phyloP scores from a whole-genome alignment of 2,797 vertebrate genomes.

The Alfaro cultratus region DNA sequence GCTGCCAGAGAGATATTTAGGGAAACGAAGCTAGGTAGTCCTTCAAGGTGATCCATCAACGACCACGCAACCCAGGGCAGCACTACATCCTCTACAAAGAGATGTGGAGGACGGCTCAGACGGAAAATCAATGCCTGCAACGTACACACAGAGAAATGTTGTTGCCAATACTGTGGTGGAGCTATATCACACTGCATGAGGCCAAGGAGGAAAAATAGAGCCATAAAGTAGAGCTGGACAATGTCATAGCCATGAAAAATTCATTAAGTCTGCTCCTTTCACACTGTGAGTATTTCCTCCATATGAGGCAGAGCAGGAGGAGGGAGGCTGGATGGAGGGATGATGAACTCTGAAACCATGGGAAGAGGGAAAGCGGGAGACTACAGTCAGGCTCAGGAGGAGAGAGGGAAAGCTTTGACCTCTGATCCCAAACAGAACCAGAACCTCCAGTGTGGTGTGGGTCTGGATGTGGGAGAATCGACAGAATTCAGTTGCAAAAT shows the following conservation, averaged over 20 bases:
- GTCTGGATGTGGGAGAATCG: not conserved
- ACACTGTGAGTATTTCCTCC: constrained; percentile 23
- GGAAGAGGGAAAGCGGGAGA: not conserved
- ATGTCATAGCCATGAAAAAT: constrained; percentile 49
- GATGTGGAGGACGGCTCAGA: constrained; percentile 37
- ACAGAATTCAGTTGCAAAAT: not conserved
- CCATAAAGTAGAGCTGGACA: constrained; percentile 47
- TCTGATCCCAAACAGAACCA: not conserved
- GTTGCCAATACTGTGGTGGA: constrained; percentile 41
- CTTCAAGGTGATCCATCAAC: constrained; percentile 47
- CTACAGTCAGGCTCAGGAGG: not conserved
- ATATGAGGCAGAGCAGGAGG: not conserved
- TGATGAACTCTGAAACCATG: not conserved
- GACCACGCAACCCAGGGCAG: constrained; percentile 30
- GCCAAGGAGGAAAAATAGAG: constrained; percentile 35
- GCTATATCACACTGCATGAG: constrained; percentile 32
- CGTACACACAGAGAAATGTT: constrained; percentile 51
- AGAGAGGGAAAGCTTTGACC: not conserved
- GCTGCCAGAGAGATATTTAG: constrained; percentile 39
- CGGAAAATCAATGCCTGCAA: constrained; percentile 58
- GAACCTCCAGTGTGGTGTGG: not conserved
- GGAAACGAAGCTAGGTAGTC: constrained; percentile 33
- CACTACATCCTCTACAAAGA: constrained; percentile 45
- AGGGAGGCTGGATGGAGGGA: not conserved
- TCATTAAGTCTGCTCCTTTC: constrained; percentile 38